Base-by-base conservation (phyloP, 2,888 invertebrate genomes). In the Zonitis immaculata region DNA sequence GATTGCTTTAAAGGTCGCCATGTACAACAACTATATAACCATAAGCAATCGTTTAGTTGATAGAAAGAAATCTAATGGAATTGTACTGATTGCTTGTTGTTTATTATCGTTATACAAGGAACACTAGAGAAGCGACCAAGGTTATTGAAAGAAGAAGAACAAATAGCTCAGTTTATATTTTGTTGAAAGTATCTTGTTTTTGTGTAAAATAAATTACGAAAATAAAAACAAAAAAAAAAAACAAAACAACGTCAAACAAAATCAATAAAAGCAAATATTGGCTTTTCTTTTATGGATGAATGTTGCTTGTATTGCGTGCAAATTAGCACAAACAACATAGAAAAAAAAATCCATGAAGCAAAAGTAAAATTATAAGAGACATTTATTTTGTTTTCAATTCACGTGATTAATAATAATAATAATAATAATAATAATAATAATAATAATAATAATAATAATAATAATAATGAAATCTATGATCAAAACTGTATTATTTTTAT, bases 171-270 rank as follows among this genome's bases (percentile, higher is more conserved):
- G n/a, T n/a, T n/a, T n/a, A n/a, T n/a, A n/a, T 32, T 14, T 14
- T 32, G 32, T 32, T 2, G 14, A 8, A 60, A 58, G 56, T 56
- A 52, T 57, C 27, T 27, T 53, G 57, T 51, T 58, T 58, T 51
- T 64, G 67, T 68, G 60, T 56, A 61, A 69, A 56, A 49, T 49
- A 66, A 68, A 56, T 48, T 59, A 62, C 52, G 51, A 54, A 66
- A n/a, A n/a, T n/a, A 63, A 56, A 61, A 51, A 67, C 60, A 50
- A 64, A 66, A 56, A 49, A 59, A 49, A 55, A 54, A 53, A 63
- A 56, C 51, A 55, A 64, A 65, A 48, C n/a, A n/a, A n/a, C n/a
- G n/a, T n/a, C n/a, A n/a, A n/a, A n/a, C n/a, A n/a, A n/a, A n/a
- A n/a, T n/a, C n/a, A 50, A 56, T 52, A 28, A 16, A 45, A 44